Conservation (phyloP, 2,888 invertebrate genomes). For the Platerodrilus igneus region DNA sequence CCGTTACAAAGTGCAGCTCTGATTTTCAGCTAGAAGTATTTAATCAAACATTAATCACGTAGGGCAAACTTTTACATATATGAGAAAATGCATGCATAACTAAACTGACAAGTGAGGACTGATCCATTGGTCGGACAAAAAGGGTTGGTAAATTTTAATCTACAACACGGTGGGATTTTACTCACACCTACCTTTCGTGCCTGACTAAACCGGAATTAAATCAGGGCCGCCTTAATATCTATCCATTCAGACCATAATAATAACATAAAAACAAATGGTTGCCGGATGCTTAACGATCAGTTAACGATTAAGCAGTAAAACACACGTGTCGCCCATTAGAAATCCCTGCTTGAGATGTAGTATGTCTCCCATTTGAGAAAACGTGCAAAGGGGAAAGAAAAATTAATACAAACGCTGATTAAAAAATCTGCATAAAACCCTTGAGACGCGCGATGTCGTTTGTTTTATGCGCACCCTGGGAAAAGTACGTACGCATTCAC, state of each 20-base stretch:
- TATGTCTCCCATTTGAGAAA: slow-evolving; percentile 3
- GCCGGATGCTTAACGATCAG: slow-evolving; percentile 13
- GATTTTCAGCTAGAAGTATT: slow-evolving; percentile 31
- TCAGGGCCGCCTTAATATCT: slow-evolving; percentile 11
- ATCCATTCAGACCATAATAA: slow-evolving; percentile 10
- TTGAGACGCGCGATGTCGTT: slow-evolving; percentile 24
- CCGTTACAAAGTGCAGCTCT: slow-evolving; percentile 22
- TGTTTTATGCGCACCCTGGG: slow-evolving; percentile 35
- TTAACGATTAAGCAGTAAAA: slow-evolving; percentile 15
- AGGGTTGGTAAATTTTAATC: slow-evolving; percentile 27
- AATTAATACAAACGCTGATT: slow-evolving; percentile 41
- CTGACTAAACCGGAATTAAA: slow-evolving; percentile 19
- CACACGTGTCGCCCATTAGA: slow-evolving; percentile 15
- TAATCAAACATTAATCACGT: slow-evolving; percentile 40
- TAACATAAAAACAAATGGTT: slow-evolving; percentile 12
- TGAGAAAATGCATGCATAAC: slow-evolving; percentile 28
- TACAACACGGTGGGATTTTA: slow-evolving; percentile 16
- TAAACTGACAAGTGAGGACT: too few relatives aligned
- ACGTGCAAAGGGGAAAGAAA: slow-evolving; percentile 24
- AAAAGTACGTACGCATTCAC: slow-evolving; percentile 31
- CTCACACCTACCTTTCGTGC: slow-evolving; percentile 13
- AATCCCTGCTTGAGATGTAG: slow-evolving; percentile 5
- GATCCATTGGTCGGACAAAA: too few relatives aligned
- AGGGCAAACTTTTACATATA: slow-evolving; percentile 36
- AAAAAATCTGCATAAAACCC: slow-evolving; percentile 40